Percentiles rank a stretch among this genome's conserved stretches.
Conservation (phyloP, 2,797 vertebrate genomes). For the Pseudochirops cupreus region DNA sequence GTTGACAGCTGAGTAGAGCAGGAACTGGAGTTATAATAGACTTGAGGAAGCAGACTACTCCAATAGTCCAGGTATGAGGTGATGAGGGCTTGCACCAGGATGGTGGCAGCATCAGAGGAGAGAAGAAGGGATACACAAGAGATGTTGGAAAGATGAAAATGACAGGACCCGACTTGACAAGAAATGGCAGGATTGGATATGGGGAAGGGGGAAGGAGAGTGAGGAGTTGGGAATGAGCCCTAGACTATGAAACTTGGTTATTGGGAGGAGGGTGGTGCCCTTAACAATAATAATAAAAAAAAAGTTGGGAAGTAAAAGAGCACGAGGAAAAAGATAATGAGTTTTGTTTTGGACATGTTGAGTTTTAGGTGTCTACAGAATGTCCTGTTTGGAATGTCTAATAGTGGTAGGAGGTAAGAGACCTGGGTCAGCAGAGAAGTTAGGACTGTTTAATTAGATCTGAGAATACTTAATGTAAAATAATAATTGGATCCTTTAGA, state of each 20-base stretch:
- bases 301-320: background rate
- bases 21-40: background rate
- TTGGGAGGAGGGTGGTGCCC: background rate
- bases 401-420: background rate
- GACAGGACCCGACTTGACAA: background rate
- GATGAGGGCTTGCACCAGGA: background rate
- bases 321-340: background rate
- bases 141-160: background rate
- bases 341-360: background rate
- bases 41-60: background rate
- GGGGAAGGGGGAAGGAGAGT: background rate
- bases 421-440: background rate
- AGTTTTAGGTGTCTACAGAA: background rate
- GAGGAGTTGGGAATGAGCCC: background rate
- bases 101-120: background rate
- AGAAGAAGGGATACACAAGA: background rate
- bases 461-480: background rate
- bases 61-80: background rate
- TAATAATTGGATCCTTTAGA: background rate
- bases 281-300: background rate
- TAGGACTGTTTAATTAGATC: background rate
- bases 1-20: background rate
- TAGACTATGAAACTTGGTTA: background rate
- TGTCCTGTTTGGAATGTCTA: background rate
- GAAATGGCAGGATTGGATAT: background rate